These are phyloP conservation scores for Muscicapa comitata DNA, from an alignment of 2,797 vertebrate species.

Conservation along the genomic window DNA sequence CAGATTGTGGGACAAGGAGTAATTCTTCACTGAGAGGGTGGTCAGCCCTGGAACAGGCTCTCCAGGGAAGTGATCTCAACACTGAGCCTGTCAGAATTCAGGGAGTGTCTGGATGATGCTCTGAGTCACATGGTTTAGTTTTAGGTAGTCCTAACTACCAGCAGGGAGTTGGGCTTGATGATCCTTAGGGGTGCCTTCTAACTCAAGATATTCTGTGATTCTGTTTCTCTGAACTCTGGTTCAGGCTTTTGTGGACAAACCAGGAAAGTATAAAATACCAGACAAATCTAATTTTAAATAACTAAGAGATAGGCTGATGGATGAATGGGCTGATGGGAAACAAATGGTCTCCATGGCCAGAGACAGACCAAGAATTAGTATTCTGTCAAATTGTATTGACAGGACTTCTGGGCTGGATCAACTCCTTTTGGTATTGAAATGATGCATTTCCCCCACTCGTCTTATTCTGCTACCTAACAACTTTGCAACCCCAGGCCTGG, in stretches of 20 bases:
- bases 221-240: not conserved
- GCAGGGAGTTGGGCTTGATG: not conserved
- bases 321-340: not conserved
- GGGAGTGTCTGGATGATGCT: not conserved
- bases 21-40: not conserved
- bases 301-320: not conserved
- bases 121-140: not conserved
- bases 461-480: not conserved
- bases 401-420: not conserved
- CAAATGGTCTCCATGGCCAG: not conserved
- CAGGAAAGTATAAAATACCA: not conserved
- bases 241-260: not conserved
- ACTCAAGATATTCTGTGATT: not conserved
- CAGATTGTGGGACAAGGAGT: not conserved
- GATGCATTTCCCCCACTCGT: accelerated
- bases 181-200: not conserved
- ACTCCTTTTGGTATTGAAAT: not conserved
- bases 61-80: not conserved
- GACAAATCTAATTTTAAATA: not conserved
- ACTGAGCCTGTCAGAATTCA: not conserved
- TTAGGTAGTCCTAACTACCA: not conserved
- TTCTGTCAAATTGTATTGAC: not conserved
- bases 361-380: not conserved
- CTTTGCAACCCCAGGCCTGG: not conserved
- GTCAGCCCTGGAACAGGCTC: not conserved